Base-by-base conservation (phyloP, 2,113 vertebrate genomes). In the Cervus canadensis region DNA sequence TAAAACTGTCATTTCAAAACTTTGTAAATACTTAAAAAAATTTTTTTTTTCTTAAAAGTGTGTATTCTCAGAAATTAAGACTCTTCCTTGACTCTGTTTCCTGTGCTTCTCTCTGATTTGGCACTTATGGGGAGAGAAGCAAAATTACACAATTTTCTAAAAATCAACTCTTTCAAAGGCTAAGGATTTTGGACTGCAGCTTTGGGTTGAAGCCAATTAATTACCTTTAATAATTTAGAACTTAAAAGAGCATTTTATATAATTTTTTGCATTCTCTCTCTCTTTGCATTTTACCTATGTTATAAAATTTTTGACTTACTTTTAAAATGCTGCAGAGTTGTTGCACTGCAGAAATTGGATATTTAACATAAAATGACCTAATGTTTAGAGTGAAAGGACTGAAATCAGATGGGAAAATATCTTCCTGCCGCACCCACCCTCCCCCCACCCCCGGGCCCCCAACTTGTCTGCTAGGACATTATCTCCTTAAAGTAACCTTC, bases 151-250 rank as follows among this genome's bases (percentile, higher is more conserved):
- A 92, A 26, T 52, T 59, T 85, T 56, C 54, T 82, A 78, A 95
- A 92, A 67, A 67, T 45, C 30, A 62, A 28, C 28, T 54, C 30
- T 59, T 79, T 40, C 33, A 83, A 62, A 93, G 7, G 3, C 19
- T 45, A 48, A 79, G 6, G 28, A 48, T 28, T 26, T 12, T 14
- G 7, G 3, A 85, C 19, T 48, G 11, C 36, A 89, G 12, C 88
- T 3, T 43, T 95, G 13, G 2, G 23, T 60, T 87, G 12, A 25
- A 10, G 56, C 4, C 78, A 84, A 33, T 40, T 92, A 71, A 89
- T 82, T 71, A 87, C 54, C 12, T 86, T 86, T 76, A 76, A 43
- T 23, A 89, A 52, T 13, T n/a, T 97, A 94, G 52, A 96, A 95
- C 36, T 30, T 64, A 15, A 78, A 74, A 67, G 45, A 43, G 19